These are phyloP conservation scores for Drosophila ezoana DNA, from an alignment of 2,888 invertebrate species.

Conservation along the genomic window DNA sequence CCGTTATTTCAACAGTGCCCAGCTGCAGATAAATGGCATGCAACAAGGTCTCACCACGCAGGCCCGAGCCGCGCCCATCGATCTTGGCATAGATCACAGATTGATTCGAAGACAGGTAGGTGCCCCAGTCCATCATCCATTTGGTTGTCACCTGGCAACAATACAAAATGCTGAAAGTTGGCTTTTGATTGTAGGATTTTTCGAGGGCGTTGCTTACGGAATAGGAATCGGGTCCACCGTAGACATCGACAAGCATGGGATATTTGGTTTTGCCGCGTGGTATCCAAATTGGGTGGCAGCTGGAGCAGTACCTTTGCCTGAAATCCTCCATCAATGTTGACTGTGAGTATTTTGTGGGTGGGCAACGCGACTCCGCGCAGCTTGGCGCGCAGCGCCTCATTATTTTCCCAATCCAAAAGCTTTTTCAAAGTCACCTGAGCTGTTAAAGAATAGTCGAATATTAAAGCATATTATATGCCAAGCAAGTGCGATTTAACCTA, in stretches of 20 bases:
- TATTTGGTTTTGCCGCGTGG: constrained; percentile 89
- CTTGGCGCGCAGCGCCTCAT: constrained; percentile 86
- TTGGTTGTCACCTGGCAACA: constrained; percentile 86
- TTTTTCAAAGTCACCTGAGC: constrained; percentile 77
- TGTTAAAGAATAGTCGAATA: constrained; percentile 27
- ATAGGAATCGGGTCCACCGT: constrained; percentile 96
- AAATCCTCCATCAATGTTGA: constrained; percentile 88
- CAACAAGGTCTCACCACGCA: constrained; percentile 92
- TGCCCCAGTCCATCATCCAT: constrained; percentile 94
- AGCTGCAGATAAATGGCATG: constrained; percentile 93
- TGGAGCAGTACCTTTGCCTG: constrained; percentile 91
- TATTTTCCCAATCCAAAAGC: constrained; percentile 88
- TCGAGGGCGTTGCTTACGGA: constrained; percentile 87
- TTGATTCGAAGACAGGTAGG: constrained; percentile 93
- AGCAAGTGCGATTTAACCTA: constrained; percentile 42
- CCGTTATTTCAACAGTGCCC: constrained; percentile 95
- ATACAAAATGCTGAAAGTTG: background rate
- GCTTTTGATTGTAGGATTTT: background rate
- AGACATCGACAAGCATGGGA: constrained; percentile 94
- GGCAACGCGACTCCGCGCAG: constrained; percentile 87
- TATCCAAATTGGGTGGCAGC: constrained; percentile 90
- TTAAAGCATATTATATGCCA: fast-evolving
- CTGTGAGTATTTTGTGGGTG: constrained; percentile 86
- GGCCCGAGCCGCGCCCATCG: constrained; percentile 95
- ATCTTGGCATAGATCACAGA: constrained; percentile 95